These are phyloP conservation scores for Halictus quadricinctus DNA, from an alignment of 2,888 invertebrate species.

Conservation along the genomic window DNA sequence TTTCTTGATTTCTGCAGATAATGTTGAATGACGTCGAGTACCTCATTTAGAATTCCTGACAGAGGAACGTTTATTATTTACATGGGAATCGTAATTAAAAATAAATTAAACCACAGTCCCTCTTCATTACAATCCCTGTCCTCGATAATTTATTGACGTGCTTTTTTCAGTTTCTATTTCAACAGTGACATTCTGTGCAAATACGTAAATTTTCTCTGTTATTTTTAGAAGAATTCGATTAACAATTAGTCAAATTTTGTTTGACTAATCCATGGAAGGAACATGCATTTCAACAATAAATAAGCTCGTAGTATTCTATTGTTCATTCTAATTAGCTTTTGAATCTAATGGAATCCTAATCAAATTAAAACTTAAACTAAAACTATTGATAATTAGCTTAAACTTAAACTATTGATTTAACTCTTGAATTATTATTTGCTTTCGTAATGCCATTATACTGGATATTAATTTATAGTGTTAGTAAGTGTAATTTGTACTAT, in stretches of 20 bases:
- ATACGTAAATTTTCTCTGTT: background rate
- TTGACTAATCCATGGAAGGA: too few species aligned
- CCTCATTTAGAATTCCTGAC: slow-evolving; percentile 7
- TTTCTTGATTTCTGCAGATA: background rate
- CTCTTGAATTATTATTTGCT: background rate
- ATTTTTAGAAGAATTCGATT: background rate
- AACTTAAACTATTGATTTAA: background rate
- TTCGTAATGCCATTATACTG: background rate
- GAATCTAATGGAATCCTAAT: background rate
- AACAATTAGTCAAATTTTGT: background rate
- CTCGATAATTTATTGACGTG: background rate
- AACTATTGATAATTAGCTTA: too few species aligned
- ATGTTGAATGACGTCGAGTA: slow-evolving; percentile 15
- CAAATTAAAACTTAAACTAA: background rate
- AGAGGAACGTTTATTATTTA: slow-evolving; percentile 8
- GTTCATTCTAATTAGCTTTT: too few species aligned
- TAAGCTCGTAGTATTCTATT: too few species aligned
- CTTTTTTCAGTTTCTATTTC: background rate
- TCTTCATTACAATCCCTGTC: background rate
- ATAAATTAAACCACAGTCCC: background rate
- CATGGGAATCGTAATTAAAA: background rate
- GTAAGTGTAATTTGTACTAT: background rate
- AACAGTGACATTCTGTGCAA: too few species aligned
- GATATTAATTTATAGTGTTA: background rate
- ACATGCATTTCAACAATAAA: too few species aligned